Conservation (phyloP, 2,888 invertebrate species). For the Orthosia cruda region DNA sequence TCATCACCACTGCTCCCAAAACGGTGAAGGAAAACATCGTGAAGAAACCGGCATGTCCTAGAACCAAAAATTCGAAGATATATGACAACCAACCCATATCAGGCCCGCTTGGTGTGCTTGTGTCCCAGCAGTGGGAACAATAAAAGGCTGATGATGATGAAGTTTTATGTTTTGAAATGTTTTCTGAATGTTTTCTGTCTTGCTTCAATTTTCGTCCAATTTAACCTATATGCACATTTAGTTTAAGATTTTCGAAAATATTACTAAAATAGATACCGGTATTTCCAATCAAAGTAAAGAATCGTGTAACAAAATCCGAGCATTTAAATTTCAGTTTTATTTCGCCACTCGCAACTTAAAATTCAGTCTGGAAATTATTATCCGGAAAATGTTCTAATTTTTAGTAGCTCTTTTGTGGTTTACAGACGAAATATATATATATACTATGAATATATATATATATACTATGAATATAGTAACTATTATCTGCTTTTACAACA, state of each 20-base stretch:
- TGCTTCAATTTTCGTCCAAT: conserved; percentile 10
- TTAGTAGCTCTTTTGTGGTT: background rate
- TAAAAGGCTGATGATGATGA: background rate
- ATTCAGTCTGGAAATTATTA: background rate
- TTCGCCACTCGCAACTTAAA: background rate
- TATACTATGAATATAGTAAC: background rate
- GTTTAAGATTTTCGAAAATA: conserved; percentile 14
- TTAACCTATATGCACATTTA: conserved; percentile 12
- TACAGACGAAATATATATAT: background rate
- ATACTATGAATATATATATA: too few relatives aligned
- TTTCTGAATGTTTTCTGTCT: too few relatives aligned
- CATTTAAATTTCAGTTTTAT: too few relatives aligned
- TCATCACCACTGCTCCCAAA: too few relatives aligned
- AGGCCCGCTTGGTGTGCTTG: too few relatives aligned
- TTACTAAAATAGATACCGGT: conserved; percentile 6
- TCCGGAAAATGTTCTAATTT: background rate
- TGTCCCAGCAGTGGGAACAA: too few relatives aligned
- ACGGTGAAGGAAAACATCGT: too few relatives aligned
- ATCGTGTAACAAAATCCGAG: background rate
- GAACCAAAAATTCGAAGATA: too few relatives aligned
- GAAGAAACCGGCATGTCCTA: too few relatives aligned
- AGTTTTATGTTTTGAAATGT: conserved; percentile 11
- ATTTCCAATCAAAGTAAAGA: background rate
- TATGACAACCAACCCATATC: too few relatives aligned
- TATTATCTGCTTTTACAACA: background rate